Percentiles rank a stretch among this genome's conserved stretches.
Conservation (phyloP, 2,888 invertebrate species). For the Agrotis clavis region DNA sequence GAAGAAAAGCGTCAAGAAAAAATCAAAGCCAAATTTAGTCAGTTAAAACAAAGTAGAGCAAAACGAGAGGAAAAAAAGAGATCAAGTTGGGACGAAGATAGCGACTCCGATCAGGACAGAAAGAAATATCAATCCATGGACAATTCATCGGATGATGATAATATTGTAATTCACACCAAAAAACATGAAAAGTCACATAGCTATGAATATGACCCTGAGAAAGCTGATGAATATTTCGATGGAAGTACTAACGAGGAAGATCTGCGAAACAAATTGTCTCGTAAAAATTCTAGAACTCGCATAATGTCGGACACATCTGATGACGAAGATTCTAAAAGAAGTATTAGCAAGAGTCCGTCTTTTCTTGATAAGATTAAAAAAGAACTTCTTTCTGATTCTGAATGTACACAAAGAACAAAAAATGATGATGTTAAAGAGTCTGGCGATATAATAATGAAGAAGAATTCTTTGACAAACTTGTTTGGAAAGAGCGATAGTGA, state of each 20-base stretch:
- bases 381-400: slow-evolving; percentile 90
- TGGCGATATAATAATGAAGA: slow-evolving; percentile 79
- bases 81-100: slow-evolving; percentile 97
- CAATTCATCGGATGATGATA: slow-evolving; percentile 91
- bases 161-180: slow-evolving; percentile 82
- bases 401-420: slow-evolving; percentile 74
- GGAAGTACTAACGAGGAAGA: slow-evolving; percentile 89
- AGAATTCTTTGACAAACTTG: slow-evolving; percentile 83
- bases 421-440: slow-evolving; percentile 73
- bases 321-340: slow-evolving; percentile 92
- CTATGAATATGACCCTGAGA: slow-evolving; percentile 83
- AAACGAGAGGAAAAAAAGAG: slow-evolving; percentile 97
- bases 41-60: slow-evolving; percentile 96
- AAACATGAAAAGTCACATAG: slow-evolving; percentile 89
- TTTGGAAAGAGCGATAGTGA: slow-evolving; percentile 89
- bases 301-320: slow-evolving; percentile 96
- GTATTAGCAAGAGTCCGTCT: slow-evolving; percentile 83
- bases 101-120: slow-evolving; percentile 92
- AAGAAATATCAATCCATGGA: slow-evolving; percentile 86
- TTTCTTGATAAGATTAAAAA: slow-evolving; percentile 88
- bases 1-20: slow-evolving; percentile 97
- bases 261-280: slow-evolving; percentile 90
- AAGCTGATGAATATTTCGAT: slow-evolving; percentile 88
- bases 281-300: slow-evolving; percentile 93
- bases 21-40: slow-evolving; percentile 97